These are phyloP conservation scores for Emys orbicularis DNA, from an alignment of 2,797 vertebrate species.

Conservation along the genomic window DNA sequence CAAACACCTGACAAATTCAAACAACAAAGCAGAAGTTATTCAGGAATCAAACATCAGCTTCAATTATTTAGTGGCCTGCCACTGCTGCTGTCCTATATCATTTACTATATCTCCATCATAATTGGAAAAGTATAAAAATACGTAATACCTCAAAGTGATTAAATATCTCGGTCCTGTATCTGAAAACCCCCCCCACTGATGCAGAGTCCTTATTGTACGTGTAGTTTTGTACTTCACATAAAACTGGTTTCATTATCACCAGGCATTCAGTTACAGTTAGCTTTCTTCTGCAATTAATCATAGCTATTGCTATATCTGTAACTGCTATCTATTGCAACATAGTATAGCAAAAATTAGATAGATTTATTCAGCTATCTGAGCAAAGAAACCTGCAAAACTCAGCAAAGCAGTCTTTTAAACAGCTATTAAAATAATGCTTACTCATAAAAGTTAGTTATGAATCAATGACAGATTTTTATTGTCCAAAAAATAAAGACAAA, in stretches of 20 bases:
- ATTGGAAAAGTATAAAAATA: slow-evolving; percentile 48
- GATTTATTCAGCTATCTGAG: slow-evolving; percentile 17
- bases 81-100: background rate
- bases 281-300: slow-evolving; percentile 25
- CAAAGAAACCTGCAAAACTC: background rate
- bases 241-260: slow-evolving; percentile 43
- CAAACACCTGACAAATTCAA: background rate
- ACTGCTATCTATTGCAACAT: background rate
- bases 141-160: background rate
- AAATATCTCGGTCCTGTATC: background rate
- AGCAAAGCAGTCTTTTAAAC: background rate
- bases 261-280: slow-evolving; percentile 5
- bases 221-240: background rate
- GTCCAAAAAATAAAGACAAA: slow-evolving; percentile 10
- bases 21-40: background rate
- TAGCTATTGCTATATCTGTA: background rate
- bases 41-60: background rate
- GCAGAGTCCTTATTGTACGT: background rate
- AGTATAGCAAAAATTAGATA: background rate
- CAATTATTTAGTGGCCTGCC: background rate
- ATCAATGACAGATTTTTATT: slow-evolving; percentile 74
- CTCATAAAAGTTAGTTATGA: slow-evolving; percentile 20
- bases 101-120: background rate
- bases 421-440: slow-evolving; percentile 2
- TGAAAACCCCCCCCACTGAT: background rate